Evolutionary conservation across 1,140 invertebrate species (phyloP), one percentile per base, ranked within the genome.

Genomic region (Triops longicaudatus): DNA sequence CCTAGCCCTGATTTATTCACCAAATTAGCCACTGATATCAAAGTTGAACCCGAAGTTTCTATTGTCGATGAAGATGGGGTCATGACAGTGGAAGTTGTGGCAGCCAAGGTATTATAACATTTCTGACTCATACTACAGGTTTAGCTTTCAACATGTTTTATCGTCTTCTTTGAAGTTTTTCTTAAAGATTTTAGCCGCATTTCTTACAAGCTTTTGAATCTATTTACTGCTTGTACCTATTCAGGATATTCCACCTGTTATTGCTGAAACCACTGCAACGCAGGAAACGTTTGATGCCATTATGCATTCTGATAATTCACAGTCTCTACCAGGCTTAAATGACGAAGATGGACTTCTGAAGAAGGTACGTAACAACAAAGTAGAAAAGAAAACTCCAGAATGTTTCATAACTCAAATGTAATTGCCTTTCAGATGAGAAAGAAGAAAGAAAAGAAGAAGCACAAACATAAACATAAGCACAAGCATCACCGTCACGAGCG

Each of bases 391-490:
- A 44, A 79, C 73, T 73, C 63, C n/a, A 76, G 27, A 0, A 5
- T 63, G 22, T 63, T 12, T 63, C 17, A n/a, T 6, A 12, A 63
- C n/a, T 63, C 11, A 22, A n/a, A 10, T 63, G 50, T 5, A 14
- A 63, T 63, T 63, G 7, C 7, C 31, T 2, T 74, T 72, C 17
- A 43, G 27, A 73, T 71, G 92, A 93, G 82, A 92, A 92, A 81
- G 83, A 92, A 93, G 81, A 92, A 93, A 81, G 90, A 93, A 75
- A 93, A 93, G 81, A 91, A 93, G 83, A 92, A 92, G 81, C 89
- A 92, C 80, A 92, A 91, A 82, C 90, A 86, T 75, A 84, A 82
- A 78, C 83, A 84, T 76, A 80, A 83, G 80, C 81, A 79, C 84
- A 81, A 82, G 22, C 79, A 77, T 41, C 76, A 77, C 27, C 76